These are phyloP conservation scores for Eristalis tenax DNA, from an alignment of 2,888 invertebrate species.

Conservation along the genomic window DNA sequence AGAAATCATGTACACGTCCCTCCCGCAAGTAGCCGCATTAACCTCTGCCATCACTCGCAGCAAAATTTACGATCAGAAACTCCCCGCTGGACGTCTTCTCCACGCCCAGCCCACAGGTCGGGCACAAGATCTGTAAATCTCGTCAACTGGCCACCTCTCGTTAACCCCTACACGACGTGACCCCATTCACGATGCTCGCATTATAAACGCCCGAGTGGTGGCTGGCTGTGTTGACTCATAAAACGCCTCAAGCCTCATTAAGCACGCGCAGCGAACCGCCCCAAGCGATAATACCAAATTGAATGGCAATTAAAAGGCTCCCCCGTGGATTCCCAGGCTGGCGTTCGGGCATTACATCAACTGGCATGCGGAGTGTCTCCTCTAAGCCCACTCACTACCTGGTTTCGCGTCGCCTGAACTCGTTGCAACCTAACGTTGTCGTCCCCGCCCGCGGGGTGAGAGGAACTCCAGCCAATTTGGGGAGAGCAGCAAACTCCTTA, in stretches of 20 bases:
- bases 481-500: neutral
- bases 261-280: neutral
- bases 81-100: neutral
- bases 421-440: neutral
- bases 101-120: neutral
- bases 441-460: neutral
- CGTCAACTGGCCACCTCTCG: neutral
- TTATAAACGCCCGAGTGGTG: too few relatives aligned
- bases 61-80: neutral
- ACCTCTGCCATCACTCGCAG: neutral
- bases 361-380: neutral
- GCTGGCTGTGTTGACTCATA: neutral
- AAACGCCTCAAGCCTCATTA: neutral
- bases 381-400: neutral
- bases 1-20: neutral
- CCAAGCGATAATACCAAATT: neutral
- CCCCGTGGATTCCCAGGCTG: neutral
- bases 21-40: neutral
- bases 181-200: neutral
- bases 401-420: neutral
- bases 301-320: neutral
- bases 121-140: neutral
- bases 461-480: neutral
- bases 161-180: neutral
- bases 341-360: neutral